A percentile compares a stretch with the other conserved stretches of the same genome.
Conservation (phyloP, 2,113 vertebrate species). For the Oostethus manadensis region DNA sequence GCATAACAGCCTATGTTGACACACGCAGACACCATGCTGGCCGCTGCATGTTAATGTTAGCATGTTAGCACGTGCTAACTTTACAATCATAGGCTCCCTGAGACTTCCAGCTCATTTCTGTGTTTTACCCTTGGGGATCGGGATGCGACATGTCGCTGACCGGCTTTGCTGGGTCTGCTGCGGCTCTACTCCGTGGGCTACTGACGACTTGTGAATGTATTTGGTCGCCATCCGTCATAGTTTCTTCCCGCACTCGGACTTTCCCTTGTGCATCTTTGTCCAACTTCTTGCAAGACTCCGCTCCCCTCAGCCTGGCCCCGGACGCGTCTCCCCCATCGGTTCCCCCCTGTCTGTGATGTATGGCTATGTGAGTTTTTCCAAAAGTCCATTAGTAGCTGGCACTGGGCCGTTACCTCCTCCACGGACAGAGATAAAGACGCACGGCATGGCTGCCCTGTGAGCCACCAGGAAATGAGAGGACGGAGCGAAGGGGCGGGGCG, state of each 20-base stretch:
- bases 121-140: no score
- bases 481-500: conserved; percentile 13
- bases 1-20: no score
- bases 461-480: conserved; percentile 48
- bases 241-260: conserved; percentile 8
- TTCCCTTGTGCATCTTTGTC: conserved; percentile 19
- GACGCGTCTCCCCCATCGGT: conserved; percentile 23
- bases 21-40: no score
- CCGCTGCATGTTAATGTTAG: no score
- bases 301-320: conserved; percentile 27
- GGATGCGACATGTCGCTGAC: no score
- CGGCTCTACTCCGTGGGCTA: no score
- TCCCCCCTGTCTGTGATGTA: conserved; percentile 47
- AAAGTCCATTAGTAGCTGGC: conserved; percentile 74
- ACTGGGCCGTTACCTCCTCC: conserved; percentile 52
- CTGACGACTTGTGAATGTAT: no score
- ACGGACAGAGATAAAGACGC: conserved; percentile 69
- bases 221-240: background rate
- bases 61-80: no score
- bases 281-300: conserved; percentile 21
- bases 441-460: conserved; percentile 35
- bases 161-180: no score
- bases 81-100: no score
- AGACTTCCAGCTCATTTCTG: no score
- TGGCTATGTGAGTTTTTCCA: conserved; percentile 64